These are phyloP conservation scores for Coccyzus lansbergi DNA, from an alignment of 2,797 vertebrate species.

Conservation along the genomic window DNA sequence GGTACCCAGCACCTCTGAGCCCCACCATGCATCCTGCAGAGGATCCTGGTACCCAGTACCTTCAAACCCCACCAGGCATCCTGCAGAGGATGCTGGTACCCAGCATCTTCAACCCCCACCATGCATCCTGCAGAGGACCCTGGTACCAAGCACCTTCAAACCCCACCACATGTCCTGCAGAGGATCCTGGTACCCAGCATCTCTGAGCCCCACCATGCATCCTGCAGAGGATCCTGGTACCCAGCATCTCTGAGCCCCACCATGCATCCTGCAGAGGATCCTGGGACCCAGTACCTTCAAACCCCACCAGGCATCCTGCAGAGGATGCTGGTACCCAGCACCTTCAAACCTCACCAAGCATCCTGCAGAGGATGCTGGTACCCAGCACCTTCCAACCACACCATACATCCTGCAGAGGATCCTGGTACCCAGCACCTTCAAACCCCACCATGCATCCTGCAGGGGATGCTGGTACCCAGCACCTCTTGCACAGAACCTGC, in stretches of 20 bases:
- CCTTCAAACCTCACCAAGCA: background rate
- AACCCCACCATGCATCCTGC: background rate
- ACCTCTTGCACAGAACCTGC: background rate
- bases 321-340: background rate
- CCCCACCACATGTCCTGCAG: no score
- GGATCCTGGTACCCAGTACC: background rate
- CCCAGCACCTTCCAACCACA: no score
- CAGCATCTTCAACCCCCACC: background rate
- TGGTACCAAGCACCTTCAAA: no score
- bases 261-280: rapidly evolving
- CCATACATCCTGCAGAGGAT: background rate
- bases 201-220: rapidly evolving
- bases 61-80: background rate
- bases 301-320: background rate
- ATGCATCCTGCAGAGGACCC: no score
- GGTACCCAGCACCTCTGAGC: background rate
- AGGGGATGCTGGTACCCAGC: background rate
- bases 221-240: background rate
- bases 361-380: no score
- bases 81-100: background rate
- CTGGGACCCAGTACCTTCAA: background rate
- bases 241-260: background rate
- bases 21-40: rapidly evolving
- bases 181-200: no score
- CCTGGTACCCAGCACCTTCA: background rate